A percentile compares a stretch with the other conserved stretches of the same genome.
Evolutionary conservation across 1,140 invertebrate species (phyloP).

Genomic region (Octopus sinensis): DNA sequence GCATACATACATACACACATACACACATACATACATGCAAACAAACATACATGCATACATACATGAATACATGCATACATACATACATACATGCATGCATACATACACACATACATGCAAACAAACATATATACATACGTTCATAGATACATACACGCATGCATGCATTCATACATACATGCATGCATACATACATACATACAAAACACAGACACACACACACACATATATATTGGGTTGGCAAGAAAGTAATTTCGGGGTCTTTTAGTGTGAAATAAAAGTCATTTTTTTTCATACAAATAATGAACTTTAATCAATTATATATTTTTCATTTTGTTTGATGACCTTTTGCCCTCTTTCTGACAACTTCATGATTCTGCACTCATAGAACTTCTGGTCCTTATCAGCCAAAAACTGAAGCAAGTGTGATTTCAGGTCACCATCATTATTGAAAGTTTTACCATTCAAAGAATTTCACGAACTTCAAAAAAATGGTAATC

Average conservation of each 20-base stretch:
- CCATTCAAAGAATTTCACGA: too few species aligned
- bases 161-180: background rate
- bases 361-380: too few species aligned
- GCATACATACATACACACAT: background rate
- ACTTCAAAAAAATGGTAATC: too few species aligned
- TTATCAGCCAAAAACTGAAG: too few species aligned
- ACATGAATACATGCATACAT: background rate
- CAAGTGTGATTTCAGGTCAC: too few species aligned
- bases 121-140: background rate
- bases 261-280: background rate
- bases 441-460: too few species aligned
- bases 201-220: too few species aligned
- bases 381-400: too few species aligned
- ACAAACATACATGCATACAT: background rate
- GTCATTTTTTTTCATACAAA: background rate
- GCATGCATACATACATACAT: background rate
- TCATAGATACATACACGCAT: background rate
- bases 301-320: background rate
- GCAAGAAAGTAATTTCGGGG: background rate
- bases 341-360: too few species aligned
- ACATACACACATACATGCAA: background rate
- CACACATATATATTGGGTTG: background rate
- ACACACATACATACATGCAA: background rate
- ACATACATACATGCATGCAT: background rate
- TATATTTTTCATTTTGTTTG: background rate